Evolutionary conservation across 2,888 invertebrate species (phyloP), one percentile per base, ranked within the genome.

Genomic region (Luperina nickerlii): DNA sequence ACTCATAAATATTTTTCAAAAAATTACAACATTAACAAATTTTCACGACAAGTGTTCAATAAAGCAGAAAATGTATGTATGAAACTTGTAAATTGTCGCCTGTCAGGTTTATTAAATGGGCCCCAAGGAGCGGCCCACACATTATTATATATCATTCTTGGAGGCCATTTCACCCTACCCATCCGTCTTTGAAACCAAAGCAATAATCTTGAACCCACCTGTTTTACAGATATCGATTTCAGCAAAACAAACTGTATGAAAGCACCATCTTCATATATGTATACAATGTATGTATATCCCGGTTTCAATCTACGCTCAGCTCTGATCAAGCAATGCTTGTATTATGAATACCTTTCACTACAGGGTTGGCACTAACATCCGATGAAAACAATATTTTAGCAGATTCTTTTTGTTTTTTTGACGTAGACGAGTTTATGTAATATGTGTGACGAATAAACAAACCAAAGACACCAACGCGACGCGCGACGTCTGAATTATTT

Each of bases 181-280:
- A 32, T 38, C 18, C 13, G 15, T 32, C 24, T 60, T 24, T 27
- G 48, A 51, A 24, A 63, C 32, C 24, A 69, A 62, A 69, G 42
- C 7, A 69, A 27, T 60, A 51, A 51, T 38, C n/a, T 8, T 32
- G 18, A 60, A n/a, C 20, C 60, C 18, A 32, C 42, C 6, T 62
- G 7, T 18, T 51, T 24, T 48, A 38, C 38, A 57, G 27, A 48
- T n/a, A 57, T 60, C 2, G 38, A 62, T 62, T 80, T 62, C 27
- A 38, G 38, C 6, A 45, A 67, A 68, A 32, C 11, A 48, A 54
- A 76, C 62, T 15, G 27, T 42, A 15, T 60, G 20, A 74, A 74
- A 32, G 42, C 76, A 27, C 54, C 2, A 11, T 76, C 13, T 54
- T 57, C 5, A 6, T 79, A 27, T 95, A 82, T 32, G 32, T 32